Percentiles rank a stretch among this genome's conserved stretches.
phyloP scores from a whole-genome alignment of 2,113 vertebrate genomes.

The Phalacrocorax aristotelis region DNA sequence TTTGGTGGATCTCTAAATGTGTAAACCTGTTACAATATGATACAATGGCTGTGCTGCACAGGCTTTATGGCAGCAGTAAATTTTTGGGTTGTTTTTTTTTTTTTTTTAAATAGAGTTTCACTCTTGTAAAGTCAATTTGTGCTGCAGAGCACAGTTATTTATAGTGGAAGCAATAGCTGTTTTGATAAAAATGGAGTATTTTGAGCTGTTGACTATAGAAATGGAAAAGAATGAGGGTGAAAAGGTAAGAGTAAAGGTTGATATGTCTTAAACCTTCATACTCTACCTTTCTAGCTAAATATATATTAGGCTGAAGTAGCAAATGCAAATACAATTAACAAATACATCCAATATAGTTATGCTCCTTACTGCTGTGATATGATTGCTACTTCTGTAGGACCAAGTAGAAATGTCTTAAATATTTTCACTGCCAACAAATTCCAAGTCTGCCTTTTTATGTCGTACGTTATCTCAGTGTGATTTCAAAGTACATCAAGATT shows the following conservation, averaged over 20 bases:
- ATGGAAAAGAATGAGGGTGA: not conserved
- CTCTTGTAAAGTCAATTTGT: not conserved
- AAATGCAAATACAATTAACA: not conserved
- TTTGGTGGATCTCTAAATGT: not conserved
- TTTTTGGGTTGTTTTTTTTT: not conserved
- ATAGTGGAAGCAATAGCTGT: not conserved
- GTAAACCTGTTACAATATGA: not conserved
- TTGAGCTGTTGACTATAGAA: not conserved
- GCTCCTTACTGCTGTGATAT: not conserved
- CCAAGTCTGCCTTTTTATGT: not conserved
- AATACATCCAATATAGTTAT: not conserved
- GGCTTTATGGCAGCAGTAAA: not conserved
- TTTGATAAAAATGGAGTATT: not conserved
- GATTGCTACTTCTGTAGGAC: not conserved
- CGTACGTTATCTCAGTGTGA: not conserved
- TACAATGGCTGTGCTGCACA: not conserved
- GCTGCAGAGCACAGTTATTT: not conserved
- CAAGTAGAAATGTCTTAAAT: not conserved
- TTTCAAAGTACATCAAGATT: conserved; percentile 1
- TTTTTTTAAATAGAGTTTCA: not conserved
- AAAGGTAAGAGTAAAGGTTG: not conserved
- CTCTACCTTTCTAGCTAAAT: not conserved
- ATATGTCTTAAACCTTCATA: not conserved
- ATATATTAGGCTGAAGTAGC: not conserved
- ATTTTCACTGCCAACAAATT: not conserved